phyloP scores from a whole-genome alignment of 2,888 invertebrate species.

The Itoplectis maculator region DNA sequence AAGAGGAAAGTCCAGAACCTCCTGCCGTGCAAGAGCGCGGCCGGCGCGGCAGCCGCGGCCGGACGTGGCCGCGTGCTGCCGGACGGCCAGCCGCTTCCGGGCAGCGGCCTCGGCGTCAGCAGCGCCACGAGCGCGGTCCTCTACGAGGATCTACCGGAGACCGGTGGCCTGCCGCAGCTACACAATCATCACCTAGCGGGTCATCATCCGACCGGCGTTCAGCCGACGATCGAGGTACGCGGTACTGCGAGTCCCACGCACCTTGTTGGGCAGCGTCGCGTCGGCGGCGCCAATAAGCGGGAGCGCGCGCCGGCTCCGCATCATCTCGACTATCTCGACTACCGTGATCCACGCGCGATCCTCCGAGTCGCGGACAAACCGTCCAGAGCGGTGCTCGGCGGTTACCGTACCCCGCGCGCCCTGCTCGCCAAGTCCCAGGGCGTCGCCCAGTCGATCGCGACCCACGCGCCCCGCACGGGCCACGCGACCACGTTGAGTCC shows the following conservation, averaged over 20 bases:
- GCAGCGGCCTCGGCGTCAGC: slow-evolving; percentile 75
- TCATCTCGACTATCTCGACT: slow-evolving; percentile 83
- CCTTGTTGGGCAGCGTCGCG: too few species aligned
- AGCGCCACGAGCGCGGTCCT: slow-evolving; percentile 86
- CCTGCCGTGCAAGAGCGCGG: slow-evolving; percentile 91
- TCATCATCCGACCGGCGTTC: slow-evolving; percentile 73
- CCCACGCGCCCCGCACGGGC: slow-evolving; percentile 68
- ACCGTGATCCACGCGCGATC: slow-evolving; percentile 82
- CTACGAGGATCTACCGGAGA: slow-evolving; percentile 92
- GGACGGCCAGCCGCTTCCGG: slow-evolving; percentile 84
- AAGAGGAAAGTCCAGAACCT: slow-evolving; percentile 95
- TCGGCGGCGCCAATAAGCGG: too few species aligned
- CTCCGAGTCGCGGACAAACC: slow-evolving; percentile 80
- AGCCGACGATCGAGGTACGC: slow-evolving; percentile 83
- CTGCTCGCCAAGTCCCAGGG: slow-evolving; percentile 79
- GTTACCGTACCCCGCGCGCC: slow-evolving; percentile 80
- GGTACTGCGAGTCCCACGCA: slow-evolving; percentile 77
- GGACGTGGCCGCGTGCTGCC: slow-evolving; percentile 82
- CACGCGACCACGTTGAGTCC: slow-evolving; percentile 31
- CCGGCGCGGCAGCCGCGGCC: slow-evolving; percentile 84
- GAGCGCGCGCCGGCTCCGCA: slow-evolving; percentile 77
- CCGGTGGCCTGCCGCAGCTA: slow-evolving; percentile 85
- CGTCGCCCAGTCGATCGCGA: slow-evolving; percentile 77
- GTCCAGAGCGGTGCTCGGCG: slow-evolving; percentile 80
- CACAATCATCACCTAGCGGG: slow-evolving; percentile 77